Percentiles rank a stretch among this genome's conserved stretches.
These are phyloP conservation scores for Callyntrura guangdongensis DNA, from an alignment of 2,888 invertebrate species.

Conservation along the genomic window DNA sequence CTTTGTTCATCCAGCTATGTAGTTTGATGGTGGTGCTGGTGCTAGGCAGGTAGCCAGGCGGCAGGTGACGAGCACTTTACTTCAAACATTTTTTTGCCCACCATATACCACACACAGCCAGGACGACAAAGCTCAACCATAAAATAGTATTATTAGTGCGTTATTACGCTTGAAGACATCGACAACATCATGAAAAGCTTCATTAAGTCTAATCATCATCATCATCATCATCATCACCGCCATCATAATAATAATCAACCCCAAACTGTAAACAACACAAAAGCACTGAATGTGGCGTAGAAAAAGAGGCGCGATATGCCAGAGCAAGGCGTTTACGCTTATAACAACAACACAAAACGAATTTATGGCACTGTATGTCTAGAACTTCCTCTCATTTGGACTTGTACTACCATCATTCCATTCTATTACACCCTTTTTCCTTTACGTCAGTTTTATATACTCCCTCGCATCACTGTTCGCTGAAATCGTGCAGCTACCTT, in stretches of 20 bases:
- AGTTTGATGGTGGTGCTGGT: too few species aligned
- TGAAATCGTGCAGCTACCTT: slow-evolving; percentile 23
- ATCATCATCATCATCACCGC: slow-evolving; percentile 19
- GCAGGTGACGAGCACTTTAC: slow-evolving; percentile 81
- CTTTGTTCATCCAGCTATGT: neutral
- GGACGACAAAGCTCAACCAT: neutral
- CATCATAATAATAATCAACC: slow-evolving; percentile 35
- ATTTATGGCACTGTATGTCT: slow-evolving; percentile 11
- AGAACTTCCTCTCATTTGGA: neutral
- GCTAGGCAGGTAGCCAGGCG: slow-evolving; percentile 40
- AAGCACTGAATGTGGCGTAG: slow-evolving; percentile 52
- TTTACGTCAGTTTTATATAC: slow-evolving; percentile 26
- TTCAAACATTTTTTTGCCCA: slow-evolving; percentile 5
- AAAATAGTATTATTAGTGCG: slow-evolving; percentile 38
- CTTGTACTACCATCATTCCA: neutral
- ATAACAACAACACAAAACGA: neutral
- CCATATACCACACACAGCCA: slow-evolving; percentile 20
- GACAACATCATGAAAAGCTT: slow-evolving; percentile 66
- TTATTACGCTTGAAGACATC: slow-evolving; percentile 65
- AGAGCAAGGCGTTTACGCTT: slow-evolving; percentile 1
- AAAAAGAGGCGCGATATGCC: neutral
- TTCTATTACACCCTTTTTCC: slow-evolving; percentile 19
- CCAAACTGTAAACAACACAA: slow-evolving; percentile 60
- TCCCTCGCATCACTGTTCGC: neutral
- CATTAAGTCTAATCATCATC: slow-evolving; percentile 67